Percentiles rank a stretch among this genome's conserved stretches.
Evolutionary conservation across 2,113 vertebrate species (phyloP).

Genomic region (Tonatia bakeri): DNA sequence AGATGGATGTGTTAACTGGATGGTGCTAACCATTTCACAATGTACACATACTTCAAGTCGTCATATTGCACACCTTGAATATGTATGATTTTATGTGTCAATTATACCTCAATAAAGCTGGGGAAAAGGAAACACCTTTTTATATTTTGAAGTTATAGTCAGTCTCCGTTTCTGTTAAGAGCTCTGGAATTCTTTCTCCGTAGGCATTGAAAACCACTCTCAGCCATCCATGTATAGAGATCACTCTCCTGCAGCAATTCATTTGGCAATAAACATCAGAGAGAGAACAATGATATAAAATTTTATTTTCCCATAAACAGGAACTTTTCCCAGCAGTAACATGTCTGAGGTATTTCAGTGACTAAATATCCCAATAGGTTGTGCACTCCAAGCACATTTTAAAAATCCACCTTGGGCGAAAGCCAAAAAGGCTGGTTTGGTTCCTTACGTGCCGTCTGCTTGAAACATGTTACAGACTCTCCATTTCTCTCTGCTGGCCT

Average conservation of each 20-base stretch:
- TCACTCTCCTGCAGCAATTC: background rate
- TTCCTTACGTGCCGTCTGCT: background rate
- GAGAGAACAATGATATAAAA: conserved; percentile 29
- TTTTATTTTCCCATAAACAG: conserved; percentile 41
- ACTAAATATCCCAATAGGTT: background rate
- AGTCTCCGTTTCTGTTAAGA: background rate
- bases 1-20: background rate
- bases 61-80: background rate
- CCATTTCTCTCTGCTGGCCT: background rate
- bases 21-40: background rate
- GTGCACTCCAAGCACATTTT: background rate
- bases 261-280: conserved; percentile 14
- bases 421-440: background rate
- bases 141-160: background rate
- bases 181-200: background rate
- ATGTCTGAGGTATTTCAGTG: background rate
- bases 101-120: background rate
- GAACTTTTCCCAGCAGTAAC: conserved; percentile 16
- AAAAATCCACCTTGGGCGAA: background rate
- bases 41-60: background rate
- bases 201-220: background rate
- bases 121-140: background rate
- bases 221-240: background rate
- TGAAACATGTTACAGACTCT: background rate
- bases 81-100: background rate